Conservation (phyloP, 1,140 invertebrate genomes). For the Linepithema humile region DNA sequence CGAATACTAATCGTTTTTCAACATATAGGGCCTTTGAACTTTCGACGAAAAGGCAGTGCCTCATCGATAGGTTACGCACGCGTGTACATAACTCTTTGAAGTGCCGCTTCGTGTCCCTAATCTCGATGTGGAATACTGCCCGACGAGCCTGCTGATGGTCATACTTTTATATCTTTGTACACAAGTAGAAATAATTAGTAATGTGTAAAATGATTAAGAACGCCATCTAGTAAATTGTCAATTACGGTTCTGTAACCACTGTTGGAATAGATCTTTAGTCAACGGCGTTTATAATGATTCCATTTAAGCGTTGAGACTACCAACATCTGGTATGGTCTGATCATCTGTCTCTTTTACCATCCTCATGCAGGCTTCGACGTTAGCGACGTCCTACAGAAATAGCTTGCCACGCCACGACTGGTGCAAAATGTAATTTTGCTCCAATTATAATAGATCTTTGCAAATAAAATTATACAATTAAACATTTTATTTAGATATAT, state of each 20-base stretch:
- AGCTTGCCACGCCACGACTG: not conserved
- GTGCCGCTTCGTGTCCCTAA: conserved; percentile 57
- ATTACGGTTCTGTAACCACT: not conserved
- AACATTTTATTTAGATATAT: not conserved
- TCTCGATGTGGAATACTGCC: conserved; percentile 58
- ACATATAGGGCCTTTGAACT: conserved; percentile 54
- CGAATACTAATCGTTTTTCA: conserved; percentile 60
- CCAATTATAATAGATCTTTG: not conserved
- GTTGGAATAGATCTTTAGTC: not conserved
- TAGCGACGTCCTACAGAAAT: conserved; percentile 7
- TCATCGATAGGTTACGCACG: conserved; percentile 67
- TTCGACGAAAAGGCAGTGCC: conserved; percentile 54
- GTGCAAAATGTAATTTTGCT: not conserved
- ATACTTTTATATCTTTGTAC: conserved; percentile 8
- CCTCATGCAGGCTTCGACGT: not conserved
- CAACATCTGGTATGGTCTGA: conserved; percentile 11
- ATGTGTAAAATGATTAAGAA: not conserved
- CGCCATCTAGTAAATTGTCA: conserved; percentile 39
- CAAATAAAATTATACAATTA: not conserved
- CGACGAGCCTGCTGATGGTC: conserved; percentile 39
- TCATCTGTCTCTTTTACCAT: not conserved
- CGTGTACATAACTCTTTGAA: conserved; percentile 61
- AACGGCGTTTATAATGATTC: not conserved
- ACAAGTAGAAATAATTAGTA: not conserved
- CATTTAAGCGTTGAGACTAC: not conserved